Conservation (phyloP, 1,140 invertebrate species). For the Atta colombica region DNA sequence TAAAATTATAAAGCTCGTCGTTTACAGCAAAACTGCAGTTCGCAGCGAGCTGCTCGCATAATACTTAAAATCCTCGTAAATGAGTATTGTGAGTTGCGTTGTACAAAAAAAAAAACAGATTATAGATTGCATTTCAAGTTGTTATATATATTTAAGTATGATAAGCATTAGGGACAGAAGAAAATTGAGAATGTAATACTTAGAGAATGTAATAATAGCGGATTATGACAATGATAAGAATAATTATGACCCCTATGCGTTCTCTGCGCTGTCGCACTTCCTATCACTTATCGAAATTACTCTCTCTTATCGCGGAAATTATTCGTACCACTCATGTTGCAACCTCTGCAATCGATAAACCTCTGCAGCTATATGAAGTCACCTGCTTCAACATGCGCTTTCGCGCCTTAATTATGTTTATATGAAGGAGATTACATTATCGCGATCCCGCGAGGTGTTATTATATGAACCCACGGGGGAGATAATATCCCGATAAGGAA, state of each 20-base stretch:
- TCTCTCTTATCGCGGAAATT: constrained; percentile 55
- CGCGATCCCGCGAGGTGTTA: constrained; percentile 12
- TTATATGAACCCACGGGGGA: constrained; percentile 22
- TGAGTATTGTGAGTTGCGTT: constrained; percentile 78
- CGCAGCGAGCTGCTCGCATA: constrained; percentile 67
- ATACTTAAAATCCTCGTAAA: constrained; percentile 81
- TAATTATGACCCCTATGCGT: not conserved
- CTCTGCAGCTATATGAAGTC: constrained; percentile 44
- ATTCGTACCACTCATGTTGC: constrained; percentile 27
- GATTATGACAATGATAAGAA: constrained; percentile 50
- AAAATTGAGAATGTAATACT: constrained; percentile 11
- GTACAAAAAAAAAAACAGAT: constrained; percentile 20
- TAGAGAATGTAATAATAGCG: constrained; percentile 7
- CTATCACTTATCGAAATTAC: constrained; percentile 20
- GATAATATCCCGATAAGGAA: constrained; percentile 36
- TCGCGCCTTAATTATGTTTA: constrained; percentile 55
- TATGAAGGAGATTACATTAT: constrained; percentile 45
- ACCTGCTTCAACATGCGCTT: constrained; percentile 5
- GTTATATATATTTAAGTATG: constrained; percentile 1
- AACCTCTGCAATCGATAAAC: constrained; percentile 57
- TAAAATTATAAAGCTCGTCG: constrained; percentile 82
- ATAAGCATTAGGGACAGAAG: not conserved
- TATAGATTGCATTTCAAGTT: not conserved
- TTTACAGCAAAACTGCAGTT: constrained; percentile 74
- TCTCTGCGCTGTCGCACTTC: constrained; percentile 6